Evolutionary conservation across 2,797 vertebrate genomes (phyloP), one percentile per base, ranked within the genome.

Genomic region (Emys orbicularis): DNA sequence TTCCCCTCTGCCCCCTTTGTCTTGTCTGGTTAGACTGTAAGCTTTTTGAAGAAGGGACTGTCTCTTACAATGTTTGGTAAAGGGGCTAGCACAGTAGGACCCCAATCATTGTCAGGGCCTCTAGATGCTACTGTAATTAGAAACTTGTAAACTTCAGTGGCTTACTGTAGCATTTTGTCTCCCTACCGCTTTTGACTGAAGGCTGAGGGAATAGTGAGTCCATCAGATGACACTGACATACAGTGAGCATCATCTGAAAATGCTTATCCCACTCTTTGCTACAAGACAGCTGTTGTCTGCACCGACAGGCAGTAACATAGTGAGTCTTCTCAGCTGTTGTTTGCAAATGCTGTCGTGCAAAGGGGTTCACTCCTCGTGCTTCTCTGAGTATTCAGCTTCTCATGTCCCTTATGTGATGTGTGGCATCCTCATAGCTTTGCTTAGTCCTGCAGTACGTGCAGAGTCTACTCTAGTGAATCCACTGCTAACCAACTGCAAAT

Each of bases 401-500:
- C 31, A 54, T 88, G 82, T 91, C 87, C 9, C 29, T 86, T 72
- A 4, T 81, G 85, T 37, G 87, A 29, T 56, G 27, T 79, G 65
- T 47, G 89, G 23, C 27, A 13, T 2, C 21, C 0, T 11, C 90
- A 79, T 74, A 92, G 81, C 87, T 87, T 77, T 8, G 0, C 79
- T 86, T 13, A 4, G 56, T 41, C 34, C 77, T 84, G 59, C 47
- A 31, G 18, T 5, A 19, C 0, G 0, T 50, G 13, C 1, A 1
- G 47, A n/a, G 49, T 57, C 76, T 92, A 90, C 85, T 89, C 57
- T 31, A 37, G n/a, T n/a, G 31, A 81, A 84, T 90, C 90, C 77
- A 50, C 68, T 88, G 90, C 2, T 12, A 95, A 87, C 37, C 74
- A 83, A 92, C 44, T 89, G 88, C 92, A 93, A 95, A 95, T 95